Conservation (phyloP, 2,113 vertebrate genomes). For the Sinocyclocheilus maitianheensis region DNA sequence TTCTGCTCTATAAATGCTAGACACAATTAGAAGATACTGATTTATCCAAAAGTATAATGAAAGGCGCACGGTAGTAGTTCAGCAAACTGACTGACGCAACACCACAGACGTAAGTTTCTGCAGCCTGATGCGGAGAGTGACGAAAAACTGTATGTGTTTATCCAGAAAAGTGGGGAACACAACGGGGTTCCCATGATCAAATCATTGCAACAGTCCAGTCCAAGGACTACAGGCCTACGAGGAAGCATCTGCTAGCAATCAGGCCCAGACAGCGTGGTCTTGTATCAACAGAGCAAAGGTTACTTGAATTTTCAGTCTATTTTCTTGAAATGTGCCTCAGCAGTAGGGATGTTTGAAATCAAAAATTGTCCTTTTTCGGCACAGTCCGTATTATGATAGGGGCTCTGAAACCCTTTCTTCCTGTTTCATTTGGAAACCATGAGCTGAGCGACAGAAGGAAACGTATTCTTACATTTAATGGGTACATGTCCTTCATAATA, state of each 20-base stretch:
- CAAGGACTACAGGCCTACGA: slow-evolving; percentile 48
- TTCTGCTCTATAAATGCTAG: not conserved
- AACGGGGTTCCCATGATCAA: slow-evolving; percentile 46
- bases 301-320: slow-evolving; percentile 69
- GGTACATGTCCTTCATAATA: slow-evolving; percentile 56
- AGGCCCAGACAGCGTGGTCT: slow-evolving; percentile 74
- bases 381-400: slow-evolving; percentile 85
- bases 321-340: slow-evolving; percentile 70
- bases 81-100: not conserved
- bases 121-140: not conserved
- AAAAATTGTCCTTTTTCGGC: slow-evolving; percentile 76
- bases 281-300: slow-evolving; percentile 73
- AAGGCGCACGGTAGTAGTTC: not conserved
- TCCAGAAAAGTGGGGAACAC: slow-evolving; percentile 40
- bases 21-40: not conserved
- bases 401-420: slow-evolving; percentile 86
- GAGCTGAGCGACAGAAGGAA: slow-evolving; percentile 82
- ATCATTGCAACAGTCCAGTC: slow-evolving; percentile 47
- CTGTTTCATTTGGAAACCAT: slow-evolving; percentile 88
- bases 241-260: slow-evolving; percentile 72
- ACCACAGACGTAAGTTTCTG: not conserved
- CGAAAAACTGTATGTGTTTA: slow-evolving; percentile 36
- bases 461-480: slow-evolving; percentile 89
- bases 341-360: slow-evolving; percentile 76
- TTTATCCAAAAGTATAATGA: not conserved